Evolutionary conservation across 2,888 invertebrate species (phyloP), one percentile per base, ranked within the genome.

Genomic region (Eristalis tenax): DNA sequence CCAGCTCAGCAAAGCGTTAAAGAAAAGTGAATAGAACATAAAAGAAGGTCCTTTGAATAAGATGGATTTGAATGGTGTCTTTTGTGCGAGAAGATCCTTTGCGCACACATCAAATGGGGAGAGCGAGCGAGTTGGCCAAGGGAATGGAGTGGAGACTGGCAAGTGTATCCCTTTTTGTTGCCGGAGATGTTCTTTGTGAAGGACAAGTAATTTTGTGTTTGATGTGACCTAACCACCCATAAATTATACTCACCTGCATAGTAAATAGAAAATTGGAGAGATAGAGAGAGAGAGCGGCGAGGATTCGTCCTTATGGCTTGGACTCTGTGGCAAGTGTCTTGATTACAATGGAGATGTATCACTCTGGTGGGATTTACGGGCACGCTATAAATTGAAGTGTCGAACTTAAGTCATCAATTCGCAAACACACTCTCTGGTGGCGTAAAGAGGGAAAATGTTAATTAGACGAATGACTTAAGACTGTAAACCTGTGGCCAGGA

Each of bases 141-240:
- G 50, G 74, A 75, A 66, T 78, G 70, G 64, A 66, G 56, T n/a
- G 11, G 22, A 26, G 13, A 35, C 77, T 38, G 50, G 71, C 57
- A 87, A 87, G 75, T 74, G 50, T 77, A 70, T 77, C 77, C 73
- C 50, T 82, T 80, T 80, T 71, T 56, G 68, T 68, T 32, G 32
- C 32, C 32, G 32, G 32, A 8, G 32, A 32, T 32, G 32, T 32
- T 66, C 78, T 83, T 83, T 87, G 79, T 79, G 61, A 87, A 76
- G 77, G 74, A 83, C 83, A 79, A 80, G 87, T 65, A 87, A 87
- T 87, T 83, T 87, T 80, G 83, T 80, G 83, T 83, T 87, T 87
- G 87, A 87, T 87, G 87, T 83, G 79, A 87, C 79, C 87, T 83
- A 87, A 87, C 83, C 83, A 76, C 83, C 87, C 87, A 87, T 87